Conservation (phyloP, 2,113 vertebrate genomes). For the Colossoma macropomum region DNA sequence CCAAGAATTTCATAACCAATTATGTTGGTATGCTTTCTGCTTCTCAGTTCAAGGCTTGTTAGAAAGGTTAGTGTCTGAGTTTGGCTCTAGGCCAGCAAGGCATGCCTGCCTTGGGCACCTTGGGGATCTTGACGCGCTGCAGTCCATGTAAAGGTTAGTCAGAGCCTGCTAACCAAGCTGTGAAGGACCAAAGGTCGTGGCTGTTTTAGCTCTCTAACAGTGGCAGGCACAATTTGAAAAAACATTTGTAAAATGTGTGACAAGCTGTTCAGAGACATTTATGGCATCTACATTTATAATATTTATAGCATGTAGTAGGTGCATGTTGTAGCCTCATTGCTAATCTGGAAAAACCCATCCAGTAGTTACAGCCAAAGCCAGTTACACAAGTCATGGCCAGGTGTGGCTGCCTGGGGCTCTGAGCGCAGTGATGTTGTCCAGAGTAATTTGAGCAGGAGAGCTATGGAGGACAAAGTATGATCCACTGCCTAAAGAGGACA, state of each 20-base stretch:
- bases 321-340: too few relatives aligned
- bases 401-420: background rate
- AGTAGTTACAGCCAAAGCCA: background rate
- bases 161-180: background rate
- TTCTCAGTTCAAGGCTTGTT: background rate
- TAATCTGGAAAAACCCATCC: background rate
- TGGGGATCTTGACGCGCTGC: background rate
- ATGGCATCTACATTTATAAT: too few relatives aligned
- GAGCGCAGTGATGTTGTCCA: background rate
- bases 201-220: background rate
- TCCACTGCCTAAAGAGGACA: too few relatives aligned
- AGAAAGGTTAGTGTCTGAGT: background rate
- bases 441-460: background rate
- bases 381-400: background rate
- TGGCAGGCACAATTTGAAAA: too few relatives aligned
- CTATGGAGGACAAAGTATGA: background rate
- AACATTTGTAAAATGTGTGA: background rate
- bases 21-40: background rate
- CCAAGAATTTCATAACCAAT: too few relatives aligned
- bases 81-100: too few relatives aligned
- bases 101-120: background rate
- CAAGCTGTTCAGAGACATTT: too few relatives aligned
- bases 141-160: background rate
- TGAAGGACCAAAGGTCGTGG: background rate
- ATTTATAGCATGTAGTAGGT: too few relatives aligned